Percentiles rank a stretch among this genome's conserved stretches.
Evolutionary conservation across 1,140 invertebrate species (phyloP).

Genomic region (Drosophila dunni): DNA sequence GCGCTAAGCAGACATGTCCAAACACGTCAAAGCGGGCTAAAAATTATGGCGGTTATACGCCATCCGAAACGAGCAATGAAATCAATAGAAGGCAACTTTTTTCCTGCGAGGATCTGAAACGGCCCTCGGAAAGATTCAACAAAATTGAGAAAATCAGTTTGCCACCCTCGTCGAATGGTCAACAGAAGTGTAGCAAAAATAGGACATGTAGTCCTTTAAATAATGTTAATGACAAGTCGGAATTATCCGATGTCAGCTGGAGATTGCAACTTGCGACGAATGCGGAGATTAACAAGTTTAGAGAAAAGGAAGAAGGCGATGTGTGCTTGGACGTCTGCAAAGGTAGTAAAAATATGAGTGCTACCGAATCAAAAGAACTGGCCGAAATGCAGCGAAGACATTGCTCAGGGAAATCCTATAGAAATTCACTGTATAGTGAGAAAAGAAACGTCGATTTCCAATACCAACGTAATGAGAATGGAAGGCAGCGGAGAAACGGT

Average conservation of each 20-base stretch:
- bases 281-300: neutral
- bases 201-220: neutral
- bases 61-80: constrained; percentile 41
- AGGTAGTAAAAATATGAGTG: neutral
- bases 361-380: neutral
- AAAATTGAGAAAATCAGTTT: constrained; percentile 45
- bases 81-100: neutral
- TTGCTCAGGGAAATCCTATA: neutral
- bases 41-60: constrained; percentile 44
- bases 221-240: neutral
- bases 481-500: neutral
- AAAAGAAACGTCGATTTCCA: neutral
- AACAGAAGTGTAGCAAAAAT: no score
- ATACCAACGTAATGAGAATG: no score
- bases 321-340: neutral
- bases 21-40: neutral
- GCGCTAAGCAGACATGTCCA: neutral
- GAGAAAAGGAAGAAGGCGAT: neutral
- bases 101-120: neutral
- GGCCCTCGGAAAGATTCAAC: neutral
- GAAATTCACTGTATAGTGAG: no score
- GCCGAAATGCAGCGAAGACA: neutral
- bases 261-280: neutral
- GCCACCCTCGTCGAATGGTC: constrained; percentile 22
- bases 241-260: neutral